Evolutionary conservation across 1,140 invertebrate genomes (phyloP).

Genomic region (Drosophila bifasciata): DNA sequence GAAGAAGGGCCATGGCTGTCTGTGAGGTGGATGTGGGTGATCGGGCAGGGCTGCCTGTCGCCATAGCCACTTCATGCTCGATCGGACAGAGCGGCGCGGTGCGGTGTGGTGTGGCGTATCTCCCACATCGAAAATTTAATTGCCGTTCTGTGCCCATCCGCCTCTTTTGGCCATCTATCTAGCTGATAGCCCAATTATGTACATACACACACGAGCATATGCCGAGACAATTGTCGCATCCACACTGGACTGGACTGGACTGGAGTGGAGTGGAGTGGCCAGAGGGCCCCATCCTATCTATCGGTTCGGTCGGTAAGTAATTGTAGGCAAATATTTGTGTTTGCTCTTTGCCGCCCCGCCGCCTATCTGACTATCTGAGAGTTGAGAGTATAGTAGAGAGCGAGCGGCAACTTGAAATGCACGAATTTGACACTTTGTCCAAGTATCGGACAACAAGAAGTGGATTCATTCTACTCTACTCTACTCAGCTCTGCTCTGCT

Average conservation of each 20-base stretch:
- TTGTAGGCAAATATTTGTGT: conserved; percentile 81
- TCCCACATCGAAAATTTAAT: conserved; percentile 51
- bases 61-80: conserved; percentile 58
- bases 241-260: conserved; percentile 11
- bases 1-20: conserved; percentile 7
- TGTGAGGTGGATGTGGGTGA: conserved; percentile 15
- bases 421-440: conserved; percentile 73
- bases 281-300: conserved; percentile 34
- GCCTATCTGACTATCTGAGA: conserved; percentile 44
- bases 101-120: conserved; percentile 11
- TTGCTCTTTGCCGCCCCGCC: conserved; percentile 54
- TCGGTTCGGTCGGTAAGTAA: conserved; percentile 60
- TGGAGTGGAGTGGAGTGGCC: too few species aligned
- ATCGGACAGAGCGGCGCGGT: conserved; percentile 13
- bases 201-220: conserved; percentile 41
- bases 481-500: conserved; percentile 31
- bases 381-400: too few species aligned
- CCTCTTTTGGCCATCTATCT: conserved; percentile 26
- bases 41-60: conserved; percentile 43
- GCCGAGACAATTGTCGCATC: conserved; percentile 42
- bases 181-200: conserved; percentile 68
- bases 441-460: conserved; percentile 56
- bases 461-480: conserved; percentile 31
- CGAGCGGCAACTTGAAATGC: conserved; percentile 78
- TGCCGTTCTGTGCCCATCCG: conserved; percentile 42